Evolutionary conservation across 2,888 invertebrate genomes (phyloP).

Genomic region (Melolontha melolontha): DNA sequence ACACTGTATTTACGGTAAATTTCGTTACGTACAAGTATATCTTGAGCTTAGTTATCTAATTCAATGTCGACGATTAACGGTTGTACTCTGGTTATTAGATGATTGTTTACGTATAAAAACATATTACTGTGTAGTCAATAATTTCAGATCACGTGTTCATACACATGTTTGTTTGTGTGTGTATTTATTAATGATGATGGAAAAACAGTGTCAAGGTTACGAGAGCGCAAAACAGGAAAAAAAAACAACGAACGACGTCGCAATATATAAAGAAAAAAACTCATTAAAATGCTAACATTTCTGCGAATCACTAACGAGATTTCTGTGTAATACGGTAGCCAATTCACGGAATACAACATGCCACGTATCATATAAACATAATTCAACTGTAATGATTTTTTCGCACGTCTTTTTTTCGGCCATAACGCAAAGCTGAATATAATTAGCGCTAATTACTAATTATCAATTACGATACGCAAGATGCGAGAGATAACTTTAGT

Average conservation of each 20-base stretch:
- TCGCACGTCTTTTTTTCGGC: slow-evolving; percentile 2
- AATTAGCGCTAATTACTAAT: slow-evolving; percentile 22
- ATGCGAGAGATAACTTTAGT: too few species aligned
- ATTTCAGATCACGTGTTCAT: slow-evolving; percentile 22
- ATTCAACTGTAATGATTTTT: slow-evolving; percentile 14
- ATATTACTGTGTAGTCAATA: slow-evolving; percentile 10
- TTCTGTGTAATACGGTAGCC: slow-evolving; percentile 28
- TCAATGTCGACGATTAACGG: too few species aligned
- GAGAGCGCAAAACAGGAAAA: slow-evolving; percentile 20
- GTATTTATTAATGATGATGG: slow-evolving; percentile 30
- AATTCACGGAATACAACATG: slow-evolving; percentile 17
- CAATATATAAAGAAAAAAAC: slow-evolving; percentile 14
- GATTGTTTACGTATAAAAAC: too few species aligned
- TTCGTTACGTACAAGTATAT: too few species aligned
- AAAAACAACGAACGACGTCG: slow-evolving; percentile 13
- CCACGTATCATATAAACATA: slow-evolving; percentile 14
- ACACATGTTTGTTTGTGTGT: background rate
- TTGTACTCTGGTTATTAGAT: too few species aligned
- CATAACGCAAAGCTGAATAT: slow-evolving; percentile 15
- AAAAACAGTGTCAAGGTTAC: slow-evolving; percentile 25
- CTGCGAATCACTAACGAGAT: slow-evolving; percentile 32
- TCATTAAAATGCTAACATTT: slow-evolving; percentile 34
- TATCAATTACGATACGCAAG: too few species aligned
- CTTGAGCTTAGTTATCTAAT: too few species aligned
- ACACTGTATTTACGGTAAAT: too few species aligned